Evolutionary conservation across 2,797 vertebrate species (phyloP).

Genomic region (Gambusia yucatana): DNA sequence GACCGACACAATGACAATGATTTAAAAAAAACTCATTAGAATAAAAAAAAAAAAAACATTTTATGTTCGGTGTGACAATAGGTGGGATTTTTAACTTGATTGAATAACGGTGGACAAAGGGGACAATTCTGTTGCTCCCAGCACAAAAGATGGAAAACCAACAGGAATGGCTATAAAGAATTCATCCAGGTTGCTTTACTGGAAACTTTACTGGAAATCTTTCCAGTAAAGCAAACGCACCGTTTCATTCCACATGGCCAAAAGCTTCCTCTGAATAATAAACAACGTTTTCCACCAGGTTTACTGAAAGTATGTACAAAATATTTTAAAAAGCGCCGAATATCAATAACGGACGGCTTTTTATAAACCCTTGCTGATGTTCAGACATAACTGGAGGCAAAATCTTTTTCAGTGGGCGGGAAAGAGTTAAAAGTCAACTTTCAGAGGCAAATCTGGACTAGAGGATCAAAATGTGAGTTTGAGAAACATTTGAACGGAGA

Average conservation of each 20-base stretch:
- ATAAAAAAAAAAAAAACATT: no score
- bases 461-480: neutral
- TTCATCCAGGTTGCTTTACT: neutral
- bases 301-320: neutral
- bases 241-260: no score
- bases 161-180: neutral
- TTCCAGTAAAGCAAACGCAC: no score
- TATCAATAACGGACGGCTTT: neutral
- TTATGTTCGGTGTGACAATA: no score
- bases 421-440: neutral
- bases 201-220: no score
- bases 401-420: neutral
- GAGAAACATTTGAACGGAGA: neutral
- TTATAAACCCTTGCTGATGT: neutral
- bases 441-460: neutral
- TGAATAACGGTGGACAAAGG: no score
- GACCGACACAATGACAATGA: no score
- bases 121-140: no score
- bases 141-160: neutral
- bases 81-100: no score
- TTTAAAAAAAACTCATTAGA: no score
- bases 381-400: neutral
- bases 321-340: neutral
- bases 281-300: neutral
- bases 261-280: neutral